Percentiles rank a stretch among this genome's conserved stretches.
These are phyloP conservation scores for Sebastes vulpes DNA, from an alignment of 2,797 vertebrate genomes.

Conservation along the genomic window DNA sequence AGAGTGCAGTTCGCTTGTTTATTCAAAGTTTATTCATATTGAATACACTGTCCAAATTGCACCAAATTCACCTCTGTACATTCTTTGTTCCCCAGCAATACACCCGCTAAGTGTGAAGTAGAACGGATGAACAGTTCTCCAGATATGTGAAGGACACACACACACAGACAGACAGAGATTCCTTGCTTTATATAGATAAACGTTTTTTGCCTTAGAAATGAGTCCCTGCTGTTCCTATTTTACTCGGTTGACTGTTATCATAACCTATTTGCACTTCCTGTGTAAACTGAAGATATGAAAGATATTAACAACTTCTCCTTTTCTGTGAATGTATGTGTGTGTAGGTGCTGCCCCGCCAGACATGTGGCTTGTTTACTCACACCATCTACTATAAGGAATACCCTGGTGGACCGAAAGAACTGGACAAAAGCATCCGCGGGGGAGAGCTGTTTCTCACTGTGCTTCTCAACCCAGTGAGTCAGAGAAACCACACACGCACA, in stretches of 20 bases:
- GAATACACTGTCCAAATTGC: background rate
- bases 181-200: background rate
- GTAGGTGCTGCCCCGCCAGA: conserved; percentile 97
- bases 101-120: background rate
- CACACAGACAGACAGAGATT: background rate
- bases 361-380: conserved; percentile 97
- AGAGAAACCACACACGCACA: conserved; percentile 7
- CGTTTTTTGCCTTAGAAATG: background rate
- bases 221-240: background rate
- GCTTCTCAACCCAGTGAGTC: conserved; percentile 96
- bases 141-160: background rate
- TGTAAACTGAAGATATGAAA: background rate
- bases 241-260: background rate
- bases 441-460: conserved; percentile 98
- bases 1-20: background rate
- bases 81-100: background rate
- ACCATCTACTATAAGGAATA: conserved; percentile 99
- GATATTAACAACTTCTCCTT: background rate
- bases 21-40: background rate
- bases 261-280: background rate
- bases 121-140: background rate
- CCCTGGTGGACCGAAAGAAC: conserved; percentile 94
- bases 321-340: conserved; percentile 20
- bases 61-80: background rate
- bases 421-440: conserved; percentile 97